Evolutionary conservation across 1,140 invertebrate species (phyloP), one percentile per base, ranked within the genome.

Genomic region (Zaprionus capensis): DNA sequence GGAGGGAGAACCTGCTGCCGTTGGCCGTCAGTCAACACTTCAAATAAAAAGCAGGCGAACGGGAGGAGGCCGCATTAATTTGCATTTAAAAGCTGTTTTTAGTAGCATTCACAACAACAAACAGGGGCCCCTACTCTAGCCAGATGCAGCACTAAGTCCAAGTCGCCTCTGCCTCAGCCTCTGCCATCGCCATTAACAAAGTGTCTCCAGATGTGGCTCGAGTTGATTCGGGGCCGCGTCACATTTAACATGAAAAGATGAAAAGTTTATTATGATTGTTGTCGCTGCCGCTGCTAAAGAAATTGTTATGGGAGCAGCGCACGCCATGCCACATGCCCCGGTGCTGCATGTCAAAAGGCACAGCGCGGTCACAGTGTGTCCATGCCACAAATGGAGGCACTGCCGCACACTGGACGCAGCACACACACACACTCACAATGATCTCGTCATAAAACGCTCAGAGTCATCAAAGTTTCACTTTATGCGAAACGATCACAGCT

Each of bases 231-330:
- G 49, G 78, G 74, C 75, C 76, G 63, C 82, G 71, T 86, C 85
- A 78, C 81, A 88, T 90, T 90, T 90, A 90, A 88, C 83, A 90
- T 88, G 84, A 88, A 88, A 90, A 88, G 84, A 87, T 88, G 84
- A 87, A 84, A 88, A 90, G 84, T 88, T 88, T 88, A 88, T 88
- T 90, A 88, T 88, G 84, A 90, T 88, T 85, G 82, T 84, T 80
- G 77, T 56, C 72, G 65, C 59, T 68, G 68, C 53, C 44, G 78
- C 66, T 70, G 31, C 31, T 34, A 64, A 78, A 85, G 83, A 82
- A 88, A 90, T 88, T 82, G 81, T 88, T 90, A 88, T 88, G 85
- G 85, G 81, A 59, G 69, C 55, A 81, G 75, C 81, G 81, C 84
- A 88, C 85, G 85, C 78, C 75, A 87, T 57, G 38, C 36, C 36